Conservation (phyloP, 2,888 invertebrate genomes). For the Amphipoea lucens region DNA sequence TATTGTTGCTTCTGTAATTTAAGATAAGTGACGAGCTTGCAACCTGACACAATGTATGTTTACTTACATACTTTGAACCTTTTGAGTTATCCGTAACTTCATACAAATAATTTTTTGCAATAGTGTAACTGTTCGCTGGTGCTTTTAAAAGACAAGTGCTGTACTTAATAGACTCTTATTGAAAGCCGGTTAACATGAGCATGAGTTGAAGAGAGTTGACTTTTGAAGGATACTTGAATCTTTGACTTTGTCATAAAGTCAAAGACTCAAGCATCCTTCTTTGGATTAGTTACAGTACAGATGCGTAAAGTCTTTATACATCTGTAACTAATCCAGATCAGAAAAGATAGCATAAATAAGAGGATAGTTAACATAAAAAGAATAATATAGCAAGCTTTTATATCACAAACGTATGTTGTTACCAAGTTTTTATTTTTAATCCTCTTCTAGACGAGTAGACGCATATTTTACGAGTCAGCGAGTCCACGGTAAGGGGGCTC, state of each 20-base stretch:
- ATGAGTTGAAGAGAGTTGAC: neutral
- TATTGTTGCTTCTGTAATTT: constrained; percentile 2
- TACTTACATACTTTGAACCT: constrained; percentile 2
- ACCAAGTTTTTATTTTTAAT: constrained; percentile 30
- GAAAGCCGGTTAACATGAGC: neutral
- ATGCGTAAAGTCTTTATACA: neutral
- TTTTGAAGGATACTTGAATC: neutral
- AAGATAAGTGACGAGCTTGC: constrained; percentile 5
- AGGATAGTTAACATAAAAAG: constrained; percentile 8
- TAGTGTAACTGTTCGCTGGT: neutral
- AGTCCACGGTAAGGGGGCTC: constrained; percentile 34
- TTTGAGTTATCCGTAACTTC: neutral
- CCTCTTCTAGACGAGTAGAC: constrained; percentile 35
- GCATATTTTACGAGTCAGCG: constrained; percentile 48
- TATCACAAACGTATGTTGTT: constrained; percentile 24
- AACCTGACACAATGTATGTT: neutral
- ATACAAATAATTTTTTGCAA: neutral
- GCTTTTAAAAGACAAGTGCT: neutral
- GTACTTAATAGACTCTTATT: neutral
- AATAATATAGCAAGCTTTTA: neutral
- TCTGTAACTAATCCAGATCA: neutral
- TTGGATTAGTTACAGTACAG: too few relatives aligned
- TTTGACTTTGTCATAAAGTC: constrained; percentile 14
- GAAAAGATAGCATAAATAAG: neutral
- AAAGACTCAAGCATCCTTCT: too few relatives aligned